Evolutionary conservation across 2,888 invertebrate genomes (phyloP).

Genomic region (Protonemura montana): DNA sequence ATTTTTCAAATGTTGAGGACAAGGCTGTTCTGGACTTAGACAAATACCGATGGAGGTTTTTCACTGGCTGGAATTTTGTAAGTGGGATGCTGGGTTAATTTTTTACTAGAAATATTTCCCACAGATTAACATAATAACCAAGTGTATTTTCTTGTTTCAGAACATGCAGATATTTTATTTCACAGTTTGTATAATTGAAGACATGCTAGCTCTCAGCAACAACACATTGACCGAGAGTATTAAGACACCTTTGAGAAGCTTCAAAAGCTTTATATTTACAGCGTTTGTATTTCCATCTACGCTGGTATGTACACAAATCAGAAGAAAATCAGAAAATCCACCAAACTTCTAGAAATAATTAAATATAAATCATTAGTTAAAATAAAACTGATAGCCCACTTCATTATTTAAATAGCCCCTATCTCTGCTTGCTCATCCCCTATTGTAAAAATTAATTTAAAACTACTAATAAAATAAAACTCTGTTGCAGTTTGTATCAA

Average conservation of each 20-base stretch:
- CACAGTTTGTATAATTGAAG: constrained; percentile 50
- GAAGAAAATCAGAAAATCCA: not conserved
- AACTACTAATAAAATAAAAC: no score
- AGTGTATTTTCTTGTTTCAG: constrained; percentile 49
- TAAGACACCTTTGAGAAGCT: constrained; percentile 34
- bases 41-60: constrained; percentile 56
- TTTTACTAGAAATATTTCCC: not conserved
- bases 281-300: constrained; percentile 20
- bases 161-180: constrained; percentile 52
- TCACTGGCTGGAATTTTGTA: constrained; percentile 65
- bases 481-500: constrained; percentile 62
- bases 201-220: constrained; percentile 49
- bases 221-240: constrained; percentile 20
- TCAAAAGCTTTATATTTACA: constrained; percentile 35
- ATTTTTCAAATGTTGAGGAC: constrained; percentile 23
- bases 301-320: constrained; percentile 20
- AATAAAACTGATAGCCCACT: no score
- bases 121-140: not conserved
- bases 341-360: not conserved
- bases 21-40: constrained; percentile 24
- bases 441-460: no score
- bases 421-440: no score
- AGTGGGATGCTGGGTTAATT: constrained; percentile 53
- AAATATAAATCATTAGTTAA: no score
- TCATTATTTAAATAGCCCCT: no score